A percentile compares a stretch with the other conserved stretches of the same genome.
These are phyloP conservation scores for Caenorhabditis angaria DNA, from an alignment of 2,888 invertebrate species.

Conservation along the genomic window DNA sequence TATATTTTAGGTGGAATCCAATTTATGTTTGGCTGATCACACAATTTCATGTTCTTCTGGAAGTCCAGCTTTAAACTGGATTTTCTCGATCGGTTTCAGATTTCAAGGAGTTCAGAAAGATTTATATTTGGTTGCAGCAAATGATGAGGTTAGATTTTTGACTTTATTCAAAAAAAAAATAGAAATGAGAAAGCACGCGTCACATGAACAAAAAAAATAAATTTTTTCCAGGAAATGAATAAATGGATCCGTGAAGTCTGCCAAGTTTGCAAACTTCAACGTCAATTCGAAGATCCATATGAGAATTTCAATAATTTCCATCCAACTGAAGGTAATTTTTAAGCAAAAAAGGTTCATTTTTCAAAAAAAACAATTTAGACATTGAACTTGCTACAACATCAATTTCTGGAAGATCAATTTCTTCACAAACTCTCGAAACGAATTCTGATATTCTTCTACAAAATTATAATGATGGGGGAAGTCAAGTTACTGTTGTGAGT, in stretches of 20 bases:
- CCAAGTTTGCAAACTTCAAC: constrained; percentile 27
- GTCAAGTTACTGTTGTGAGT: not conserved
- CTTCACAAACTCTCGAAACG: constrained; percentile 30
- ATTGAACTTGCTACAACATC: constrained; percentile 16
- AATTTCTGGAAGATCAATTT: constrained; percentile 26
- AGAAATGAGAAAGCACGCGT: no score
- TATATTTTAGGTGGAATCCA: constrained; percentile 22
- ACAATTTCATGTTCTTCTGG: constrained; percentile 19
- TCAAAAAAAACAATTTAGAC: not conserved
- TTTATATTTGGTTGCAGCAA: constrained; percentile 29
- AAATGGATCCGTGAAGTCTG: constrained; percentile 36
- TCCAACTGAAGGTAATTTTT: not conserved
- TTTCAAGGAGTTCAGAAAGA: constrained; percentile 20
- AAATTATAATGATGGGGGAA: not conserved
- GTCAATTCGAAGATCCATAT: constrained; percentile 5
- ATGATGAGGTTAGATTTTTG: constrained; percentile 14
- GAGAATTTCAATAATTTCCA: not conserved
- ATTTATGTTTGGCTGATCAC: constrained; percentile 21
- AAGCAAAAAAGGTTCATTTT: no score
- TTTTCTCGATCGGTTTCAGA: constrained; percentile 28
- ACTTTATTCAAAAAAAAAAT: not conserved
- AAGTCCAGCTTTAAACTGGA: constrained; percentile 18
- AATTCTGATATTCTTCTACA: constrained; percentile 10
- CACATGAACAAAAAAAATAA: not conserved
- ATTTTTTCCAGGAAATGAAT: constrained; percentile 21